phyloP scores from a whole-genome alignment of 2,113 vertebrate species.

The Eubucco bourcierii region DNA sequence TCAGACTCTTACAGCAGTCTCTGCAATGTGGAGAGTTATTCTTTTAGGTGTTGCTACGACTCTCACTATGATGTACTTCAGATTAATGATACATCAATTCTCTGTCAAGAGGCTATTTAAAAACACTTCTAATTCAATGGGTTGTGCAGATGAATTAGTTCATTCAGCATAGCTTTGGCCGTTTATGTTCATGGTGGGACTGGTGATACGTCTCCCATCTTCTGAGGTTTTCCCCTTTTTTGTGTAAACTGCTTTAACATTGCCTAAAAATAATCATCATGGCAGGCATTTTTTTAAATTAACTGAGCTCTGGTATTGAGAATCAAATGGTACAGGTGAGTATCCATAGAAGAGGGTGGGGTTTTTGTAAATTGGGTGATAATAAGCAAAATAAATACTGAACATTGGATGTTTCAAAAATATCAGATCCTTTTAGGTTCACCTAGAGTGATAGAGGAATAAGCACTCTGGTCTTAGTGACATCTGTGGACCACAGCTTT shows the following conservation, averaged over 20 bases:
- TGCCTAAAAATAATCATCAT: neutral
- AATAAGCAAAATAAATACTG: neutral
- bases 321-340: neutral
- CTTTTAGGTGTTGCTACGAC: neutral
- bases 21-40: neutral
- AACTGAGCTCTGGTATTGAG: neutral
- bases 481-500: neutral
- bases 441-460: neutral
- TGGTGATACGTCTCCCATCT: neutral
- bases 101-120: constrained; percentile 46
- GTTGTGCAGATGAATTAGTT: constrained; percentile 25
- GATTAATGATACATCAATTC: constrained; percentile 51
- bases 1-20: neutral
- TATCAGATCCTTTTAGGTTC: neutral
- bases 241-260: neutral
- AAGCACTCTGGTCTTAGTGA: neutral
- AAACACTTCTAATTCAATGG: constrained; percentile 18
- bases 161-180: neutral
- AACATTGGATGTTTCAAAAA: neutral
- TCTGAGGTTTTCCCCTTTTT: neutral
- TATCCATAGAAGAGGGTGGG: neutral
- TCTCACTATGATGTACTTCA: constrained; percentile 43
- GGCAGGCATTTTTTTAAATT: neutral
- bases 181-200: neutral
- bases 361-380: neutral